phyloP scores from a whole-genome alignment of 2,888 invertebrate species.

The Callosobruchus maculatus region DNA sequence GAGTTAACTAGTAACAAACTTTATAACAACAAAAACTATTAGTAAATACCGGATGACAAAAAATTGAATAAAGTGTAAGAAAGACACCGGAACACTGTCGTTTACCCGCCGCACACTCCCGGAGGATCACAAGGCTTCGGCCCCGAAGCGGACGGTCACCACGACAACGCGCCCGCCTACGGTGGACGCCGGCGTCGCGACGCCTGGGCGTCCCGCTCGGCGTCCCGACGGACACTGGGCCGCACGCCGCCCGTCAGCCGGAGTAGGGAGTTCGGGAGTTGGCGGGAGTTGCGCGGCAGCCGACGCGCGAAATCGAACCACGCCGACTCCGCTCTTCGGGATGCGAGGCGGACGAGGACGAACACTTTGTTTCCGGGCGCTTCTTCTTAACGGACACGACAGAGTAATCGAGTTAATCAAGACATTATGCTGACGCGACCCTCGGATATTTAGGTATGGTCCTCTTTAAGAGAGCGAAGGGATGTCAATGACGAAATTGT shows the following conservation, averaged over 20 bases:
- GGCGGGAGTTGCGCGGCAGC: not conserved
- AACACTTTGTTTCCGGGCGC: not conserved
- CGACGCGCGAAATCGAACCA: not conserved
- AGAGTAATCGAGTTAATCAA: not conserved
- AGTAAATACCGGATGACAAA: too few species aligned
- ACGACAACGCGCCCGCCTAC: not conserved
- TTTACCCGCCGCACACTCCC: not conserved
- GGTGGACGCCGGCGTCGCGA: not conserved
- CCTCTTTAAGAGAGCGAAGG: too few species aligned
- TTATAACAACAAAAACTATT: too few species aligned
- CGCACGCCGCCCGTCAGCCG: not conserved
- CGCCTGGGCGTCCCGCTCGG: not conserved
- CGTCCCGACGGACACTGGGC: not conserved
- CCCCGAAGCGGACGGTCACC: not conserved
- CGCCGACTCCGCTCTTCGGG: not conserved
- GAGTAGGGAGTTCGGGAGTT: not conserved
- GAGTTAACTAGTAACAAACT: too few species aligned
- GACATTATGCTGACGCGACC: not conserved
- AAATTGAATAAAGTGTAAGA: not conserved
- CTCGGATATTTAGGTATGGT: not conserved
- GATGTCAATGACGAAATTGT: too few species aligned
- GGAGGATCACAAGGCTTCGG: not conserved
- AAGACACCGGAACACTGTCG: not conserved
- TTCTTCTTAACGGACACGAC: not conserved
- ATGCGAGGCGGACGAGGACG: not conserved